Conservation (phyloP, 2,797 vertebrate species). For the Crax fasciolata region DNA sequence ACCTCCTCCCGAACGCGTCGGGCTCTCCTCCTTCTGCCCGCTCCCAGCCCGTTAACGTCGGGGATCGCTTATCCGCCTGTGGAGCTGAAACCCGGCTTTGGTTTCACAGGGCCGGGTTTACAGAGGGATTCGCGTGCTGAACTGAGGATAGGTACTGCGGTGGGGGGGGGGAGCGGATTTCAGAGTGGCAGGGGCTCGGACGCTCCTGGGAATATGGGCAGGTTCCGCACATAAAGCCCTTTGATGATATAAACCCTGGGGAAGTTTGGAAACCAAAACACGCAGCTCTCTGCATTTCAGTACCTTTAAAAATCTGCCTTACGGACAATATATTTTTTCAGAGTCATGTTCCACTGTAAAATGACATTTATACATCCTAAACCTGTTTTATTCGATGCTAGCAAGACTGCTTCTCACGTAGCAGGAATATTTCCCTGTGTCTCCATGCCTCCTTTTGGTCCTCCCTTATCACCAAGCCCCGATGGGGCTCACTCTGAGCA, state of each 20-base stretch:
- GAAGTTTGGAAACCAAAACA: not conserved
- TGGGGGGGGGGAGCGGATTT: not conserved
- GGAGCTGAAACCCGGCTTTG: not conserved
- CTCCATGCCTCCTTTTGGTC: not conserved
- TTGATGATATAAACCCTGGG: not conserved
- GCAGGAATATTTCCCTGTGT: not conserved
- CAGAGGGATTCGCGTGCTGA: fast-evolving
- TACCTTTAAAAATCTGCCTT: not conserved
- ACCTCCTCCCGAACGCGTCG: not conserved
- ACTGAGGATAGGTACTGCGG: not conserved
- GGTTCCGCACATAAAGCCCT: not conserved
- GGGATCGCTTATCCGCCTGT: not conserved
- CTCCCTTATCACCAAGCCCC: not conserved
- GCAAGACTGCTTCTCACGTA: not conserved
- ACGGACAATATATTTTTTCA: not conserved
- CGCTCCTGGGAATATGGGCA: not conserved
- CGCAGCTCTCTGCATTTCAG: not conserved
- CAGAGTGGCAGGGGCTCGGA: not conserved
- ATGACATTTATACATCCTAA: not conserved
- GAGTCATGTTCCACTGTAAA: not conserved
- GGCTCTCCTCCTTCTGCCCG: not conserved
- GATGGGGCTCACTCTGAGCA: not conserved
- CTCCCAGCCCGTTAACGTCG: not conserved
- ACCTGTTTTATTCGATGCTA: not conserved
- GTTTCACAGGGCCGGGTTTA: not conserved